Conservation (phyloP, 2,888 invertebrate species). For the Brenthis ino region DNA sequence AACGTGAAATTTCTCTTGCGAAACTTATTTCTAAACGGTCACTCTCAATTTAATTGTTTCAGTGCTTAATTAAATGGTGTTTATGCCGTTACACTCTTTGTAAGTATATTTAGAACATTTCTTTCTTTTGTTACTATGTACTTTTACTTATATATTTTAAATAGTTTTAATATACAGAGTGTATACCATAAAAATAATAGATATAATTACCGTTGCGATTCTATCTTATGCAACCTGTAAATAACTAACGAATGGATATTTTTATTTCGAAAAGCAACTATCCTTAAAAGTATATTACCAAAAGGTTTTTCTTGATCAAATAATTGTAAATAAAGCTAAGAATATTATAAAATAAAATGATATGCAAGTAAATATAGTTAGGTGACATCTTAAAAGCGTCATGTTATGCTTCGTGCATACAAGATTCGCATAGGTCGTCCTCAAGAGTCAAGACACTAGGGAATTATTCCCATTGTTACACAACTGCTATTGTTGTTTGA, state of each 20-base stretch:
- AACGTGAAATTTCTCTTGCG: constrained; percentile 63
- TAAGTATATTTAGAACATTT: neutral
- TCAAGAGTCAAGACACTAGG: constrained; percentile 55
- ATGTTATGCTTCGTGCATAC: constrained; percentile 12
- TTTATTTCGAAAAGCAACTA: neutral
- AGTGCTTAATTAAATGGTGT: constrained; percentile 18
- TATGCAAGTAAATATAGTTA: constrained; percentile 1
- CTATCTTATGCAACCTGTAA: neutral
- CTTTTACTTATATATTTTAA: neutral
- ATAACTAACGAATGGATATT: neutral
- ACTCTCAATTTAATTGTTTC: constrained; percentile 25
- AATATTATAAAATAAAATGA: neutral
- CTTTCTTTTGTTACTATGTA: neutral
- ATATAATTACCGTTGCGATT: too few relatives aligned
- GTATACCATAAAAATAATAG: neutral
- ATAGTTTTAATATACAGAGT: neutral
- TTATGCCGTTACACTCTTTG: constrained; percentile 10
- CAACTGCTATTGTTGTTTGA: constrained; percentile 68
- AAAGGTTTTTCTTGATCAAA: neutral
- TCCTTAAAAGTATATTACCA: neutral
- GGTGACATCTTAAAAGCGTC: constrained; percentile 10
- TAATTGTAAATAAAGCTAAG: neutral
- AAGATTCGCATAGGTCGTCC: constrained; percentile 42
- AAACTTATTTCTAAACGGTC: constrained; percentile 34
- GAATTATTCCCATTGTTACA: constrained; percentile 65